Evolutionary conservation across 92 coral and sea anemone genomes (phyloP).

Genomic region (Hydrozoanthus gracilis): DNA sequence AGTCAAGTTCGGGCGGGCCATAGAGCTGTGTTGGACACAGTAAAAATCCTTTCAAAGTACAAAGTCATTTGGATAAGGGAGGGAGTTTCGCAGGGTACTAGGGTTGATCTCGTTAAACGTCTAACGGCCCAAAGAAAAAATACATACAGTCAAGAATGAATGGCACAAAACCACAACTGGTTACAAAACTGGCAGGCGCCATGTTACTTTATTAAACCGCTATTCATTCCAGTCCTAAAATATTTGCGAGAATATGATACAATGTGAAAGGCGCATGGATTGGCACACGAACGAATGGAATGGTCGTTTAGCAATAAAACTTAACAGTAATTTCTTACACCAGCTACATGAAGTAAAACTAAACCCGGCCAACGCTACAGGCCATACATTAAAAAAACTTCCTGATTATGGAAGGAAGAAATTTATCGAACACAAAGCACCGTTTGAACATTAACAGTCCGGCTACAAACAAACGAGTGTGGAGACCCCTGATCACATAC

Average conservation of each 20-base stretch:
- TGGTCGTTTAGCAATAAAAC: slow-evolving; percentile 33
- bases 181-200: slow-evolving; percentile 48
- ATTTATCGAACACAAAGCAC: background rate
- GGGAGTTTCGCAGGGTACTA: too few relatives aligned
- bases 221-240: slow-evolving; percentile 48
- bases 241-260: slow-evolving; percentile 42
- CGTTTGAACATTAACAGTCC: slow-evolving; percentile 30
- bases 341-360: slow-evolving; percentile 10
- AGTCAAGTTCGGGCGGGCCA: too few relatives aligned
- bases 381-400: slow-evolving; percentile 1
- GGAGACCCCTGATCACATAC: too few relatives aligned
- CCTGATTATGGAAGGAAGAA: background rate
- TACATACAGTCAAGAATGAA: too few relatives aligned
- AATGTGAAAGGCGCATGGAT: slow-evolving; percentile 42
- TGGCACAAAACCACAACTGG: background rate
- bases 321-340: slow-evolving; percentile 30
- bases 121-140: too few relatives aligned
- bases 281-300: slow-evolving; percentile 50
- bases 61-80: too few relatives aligned
- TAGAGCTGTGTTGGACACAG: too few relatives aligned
- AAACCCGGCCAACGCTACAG: slow-evolving; percentile 27
- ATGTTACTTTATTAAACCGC: slow-evolving; percentile 44
- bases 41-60: too few relatives aligned
- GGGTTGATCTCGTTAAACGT: too few relatives aligned
- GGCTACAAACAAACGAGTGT: slow-evolving; percentile 10